A percentile compares a stretch with the other conserved stretches of the same genome.
Evolutionary conservation across 2,113 vertebrate species (phyloP).

Genomic region (Clinocottus analis): DNA sequence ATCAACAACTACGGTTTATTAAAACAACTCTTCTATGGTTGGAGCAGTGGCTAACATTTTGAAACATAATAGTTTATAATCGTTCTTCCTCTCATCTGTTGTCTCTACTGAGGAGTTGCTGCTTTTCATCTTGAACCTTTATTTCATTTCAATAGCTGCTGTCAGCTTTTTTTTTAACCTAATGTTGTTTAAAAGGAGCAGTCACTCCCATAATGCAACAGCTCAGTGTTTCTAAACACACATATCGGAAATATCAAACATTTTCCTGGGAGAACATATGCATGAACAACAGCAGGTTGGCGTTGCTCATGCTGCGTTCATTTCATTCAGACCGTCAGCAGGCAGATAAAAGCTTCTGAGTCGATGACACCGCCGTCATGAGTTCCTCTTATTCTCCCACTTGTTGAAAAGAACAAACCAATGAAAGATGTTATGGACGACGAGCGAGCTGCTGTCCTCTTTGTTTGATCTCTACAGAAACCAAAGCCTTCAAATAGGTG

Average conservation of each 20-base stretch:
- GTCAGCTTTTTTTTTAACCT: not conserved
- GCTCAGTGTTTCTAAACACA: not conserved
- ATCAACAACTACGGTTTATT: not conserved
- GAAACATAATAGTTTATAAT: not conserved
- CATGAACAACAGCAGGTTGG: not conserved
- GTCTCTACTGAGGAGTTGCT: not conserved
- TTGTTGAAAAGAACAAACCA: not conserved
- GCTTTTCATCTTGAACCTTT: not conserved
- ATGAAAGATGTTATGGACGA: not conserved
- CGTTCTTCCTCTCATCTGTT: not conserved
- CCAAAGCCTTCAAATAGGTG: not conserved
- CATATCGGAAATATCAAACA: too few relatives aligned
- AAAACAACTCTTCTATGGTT: not conserved
- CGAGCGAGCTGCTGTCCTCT: not conserved
- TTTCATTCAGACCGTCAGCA: not conserved
- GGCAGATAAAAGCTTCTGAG: too few relatives aligned
- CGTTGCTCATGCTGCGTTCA: not conserved
- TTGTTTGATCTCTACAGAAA: not conserved
- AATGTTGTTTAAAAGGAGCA: not conserved
- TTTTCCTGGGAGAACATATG: too few relatives aligned
- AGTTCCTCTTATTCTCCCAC: not conserved
- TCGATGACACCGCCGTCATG: not conserved
- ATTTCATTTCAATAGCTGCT: not conserved
- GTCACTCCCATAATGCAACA: constrained; percentile 15
- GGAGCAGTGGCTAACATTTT: not conserved